phyloP scores from a whole-genome alignment of 2,113 vertebrate species.

The Aleadryas rufinucha region DNA sequence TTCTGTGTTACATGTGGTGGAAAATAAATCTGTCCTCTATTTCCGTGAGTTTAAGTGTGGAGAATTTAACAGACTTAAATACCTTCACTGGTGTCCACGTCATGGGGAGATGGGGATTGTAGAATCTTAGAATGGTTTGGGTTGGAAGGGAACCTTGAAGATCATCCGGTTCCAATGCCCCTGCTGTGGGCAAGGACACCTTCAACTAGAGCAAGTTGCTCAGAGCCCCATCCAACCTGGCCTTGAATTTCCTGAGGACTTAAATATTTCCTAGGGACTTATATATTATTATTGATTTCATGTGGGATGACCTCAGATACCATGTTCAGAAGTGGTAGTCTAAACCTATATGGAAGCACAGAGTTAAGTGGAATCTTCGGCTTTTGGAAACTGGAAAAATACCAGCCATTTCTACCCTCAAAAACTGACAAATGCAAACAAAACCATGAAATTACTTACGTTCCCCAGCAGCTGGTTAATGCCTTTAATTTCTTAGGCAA shows the following conservation, averaged over 20 bases:
- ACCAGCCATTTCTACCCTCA: background rate
- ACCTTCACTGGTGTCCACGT: background rate
- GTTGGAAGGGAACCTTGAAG: background rate
- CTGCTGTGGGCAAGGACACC: background rate
- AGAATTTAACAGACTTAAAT: background rate
- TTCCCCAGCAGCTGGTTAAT: background rate
- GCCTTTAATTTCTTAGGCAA: slow-evolving; percentile 1
- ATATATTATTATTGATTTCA: background rate
- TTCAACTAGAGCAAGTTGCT: background rate
- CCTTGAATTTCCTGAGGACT: background rate
- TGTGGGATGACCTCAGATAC: background rate
- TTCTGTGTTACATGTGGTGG: background rate
- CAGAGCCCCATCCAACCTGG: background rate
- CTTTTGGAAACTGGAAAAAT: background rate
- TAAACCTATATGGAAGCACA: background rate
- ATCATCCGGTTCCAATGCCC: background rate
- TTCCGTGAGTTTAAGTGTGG: background rate
- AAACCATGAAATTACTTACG: background rate
- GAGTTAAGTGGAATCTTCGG: background rate
- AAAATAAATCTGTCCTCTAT: background rate
- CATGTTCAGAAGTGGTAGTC: background rate
- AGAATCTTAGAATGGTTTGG: background rate
- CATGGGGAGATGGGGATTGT: background rate
- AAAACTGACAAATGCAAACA: background rate
- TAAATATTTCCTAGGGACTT: background rate